Conservation (phyloP, 1,140 invertebrate species). For the Hyles vespertilio region DNA sequence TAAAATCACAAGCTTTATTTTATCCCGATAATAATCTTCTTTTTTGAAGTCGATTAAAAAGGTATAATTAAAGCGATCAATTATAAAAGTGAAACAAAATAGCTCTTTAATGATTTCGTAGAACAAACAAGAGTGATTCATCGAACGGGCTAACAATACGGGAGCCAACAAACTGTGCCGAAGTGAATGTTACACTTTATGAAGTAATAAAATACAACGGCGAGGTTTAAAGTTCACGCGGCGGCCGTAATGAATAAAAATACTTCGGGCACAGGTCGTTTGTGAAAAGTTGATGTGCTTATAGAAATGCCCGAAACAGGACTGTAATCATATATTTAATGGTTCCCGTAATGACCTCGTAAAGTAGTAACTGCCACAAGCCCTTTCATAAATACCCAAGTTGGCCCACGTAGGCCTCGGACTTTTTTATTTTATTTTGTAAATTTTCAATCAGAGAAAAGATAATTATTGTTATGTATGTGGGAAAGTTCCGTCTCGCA, state of each 20-base stretch:
- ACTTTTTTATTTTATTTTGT: slow-evolving; percentile 40
- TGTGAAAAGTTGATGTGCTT: slow-evolving; percentile 65
- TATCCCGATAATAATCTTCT: too few relatives aligned
- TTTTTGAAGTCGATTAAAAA: too few relatives aligned
- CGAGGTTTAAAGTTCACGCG: slow-evolving; percentile 42
- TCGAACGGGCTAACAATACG: too few relatives aligned
- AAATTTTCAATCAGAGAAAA: background rate
- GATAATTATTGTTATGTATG: too few relatives aligned
- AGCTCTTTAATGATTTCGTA: background rate
- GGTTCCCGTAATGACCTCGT: slow-evolving; percentile 65
- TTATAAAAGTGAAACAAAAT: background rate
- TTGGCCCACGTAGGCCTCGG: slow-evolving; percentile 18
- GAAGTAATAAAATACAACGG: slow-evolving; percentile 45
- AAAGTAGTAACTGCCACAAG: slow-evolving; percentile 58
- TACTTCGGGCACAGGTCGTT: slow-evolving; percentile 60
- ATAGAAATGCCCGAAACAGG: slow-evolving; percentile 62
- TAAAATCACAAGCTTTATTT: too few relatives aligned
- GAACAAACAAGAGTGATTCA: slow-evolving; percentile 14
- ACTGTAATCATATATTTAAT: slow-evolving; percentile 70
- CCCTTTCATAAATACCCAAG: slow-evolving; percentile 44
- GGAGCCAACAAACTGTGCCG: background rate
- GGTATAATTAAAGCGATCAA: too few relatives aligned
- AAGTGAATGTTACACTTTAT: slow-evolving; percentile 32
- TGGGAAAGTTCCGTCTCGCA: too few relatives aligned
- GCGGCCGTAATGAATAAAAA: slow-evolving; percentile 60